These are phyloP conservation scores for Agrotis exclamationis DNA, from an alignment of 2,888 invertebrate species.

Conservation along the genomic window DNA sequence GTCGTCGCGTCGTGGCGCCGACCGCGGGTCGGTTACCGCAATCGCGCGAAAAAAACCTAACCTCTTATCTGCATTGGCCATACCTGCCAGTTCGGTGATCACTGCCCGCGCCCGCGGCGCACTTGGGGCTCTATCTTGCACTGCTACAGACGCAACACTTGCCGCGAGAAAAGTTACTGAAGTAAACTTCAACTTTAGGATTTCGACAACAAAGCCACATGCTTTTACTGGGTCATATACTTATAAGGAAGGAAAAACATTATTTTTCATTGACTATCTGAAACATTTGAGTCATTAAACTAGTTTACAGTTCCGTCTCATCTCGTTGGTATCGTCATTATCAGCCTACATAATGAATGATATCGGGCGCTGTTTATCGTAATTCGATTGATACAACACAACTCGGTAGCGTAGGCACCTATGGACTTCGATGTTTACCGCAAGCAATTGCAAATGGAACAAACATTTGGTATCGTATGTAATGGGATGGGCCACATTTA, in stretches of 20 bases:
- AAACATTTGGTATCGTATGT: constrained; percentile 32
- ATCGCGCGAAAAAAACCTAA: constrained; percentile 84
- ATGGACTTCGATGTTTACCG: constrained; percentile 33
- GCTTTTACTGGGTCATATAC: background rate
- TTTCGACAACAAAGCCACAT: background rate
- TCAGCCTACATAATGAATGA: constrained; percentile 25
- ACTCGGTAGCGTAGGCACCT: constrained; percentile 15
- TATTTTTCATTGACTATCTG: background rate
- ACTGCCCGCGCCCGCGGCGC: constrained; percentile 32
- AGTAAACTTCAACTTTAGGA: constrained; percentile 1
- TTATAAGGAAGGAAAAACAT: constrained; percentile 20
- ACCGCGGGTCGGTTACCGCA: constrained; percentile 81
- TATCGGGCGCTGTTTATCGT: constrained; percentile 30
- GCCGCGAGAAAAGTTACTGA: background rate
- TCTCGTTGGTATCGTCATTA: constrained; percentile 23
- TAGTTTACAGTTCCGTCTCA: constrained; percentile 14
- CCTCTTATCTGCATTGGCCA: constrained; percentile 83
- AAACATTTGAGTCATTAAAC: background rate
- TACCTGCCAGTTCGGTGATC: constrained; percentile 70
- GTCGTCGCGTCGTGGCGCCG: constrained; percentile 77
- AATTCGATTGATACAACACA: constrained; percentile 38
- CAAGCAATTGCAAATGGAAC: constrained; percentile 32
- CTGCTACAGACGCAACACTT: constrained; percentile 18
- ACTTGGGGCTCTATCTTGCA: constrained; percentile 24
- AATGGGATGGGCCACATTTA: constrained; percentile 14